Percentiles rank a stretch among this genome's conserved stretches.
Conservation (phyloP, 1,140 invertebrate species). For the Papilio dardanus region DNA sequence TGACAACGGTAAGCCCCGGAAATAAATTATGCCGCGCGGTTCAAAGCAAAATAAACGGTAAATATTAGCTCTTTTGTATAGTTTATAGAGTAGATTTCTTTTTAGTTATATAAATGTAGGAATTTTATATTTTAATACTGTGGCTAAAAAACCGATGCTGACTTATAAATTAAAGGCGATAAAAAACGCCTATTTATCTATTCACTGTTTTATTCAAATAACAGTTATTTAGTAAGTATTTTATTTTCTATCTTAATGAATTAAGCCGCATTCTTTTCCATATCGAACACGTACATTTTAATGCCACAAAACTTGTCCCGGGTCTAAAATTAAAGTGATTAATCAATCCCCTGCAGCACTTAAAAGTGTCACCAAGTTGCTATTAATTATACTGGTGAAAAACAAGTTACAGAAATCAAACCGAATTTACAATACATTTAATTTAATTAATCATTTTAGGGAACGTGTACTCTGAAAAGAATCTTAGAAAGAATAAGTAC, state of each 20-base stretch:
- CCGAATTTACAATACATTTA: not conserved
- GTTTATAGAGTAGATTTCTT: not conserved
- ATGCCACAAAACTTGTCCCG: not conserved
- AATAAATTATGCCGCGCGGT: conserved; percentile 50
- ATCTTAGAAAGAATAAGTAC: too few relatives aligned
- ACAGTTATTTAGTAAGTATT: too few relatives aligned
- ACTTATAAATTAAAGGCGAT: too few relatives aligned
- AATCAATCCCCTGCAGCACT: not conserved
- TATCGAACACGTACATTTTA: too few relatives aligned
- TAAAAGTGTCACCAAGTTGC: conserved; percentile 23
- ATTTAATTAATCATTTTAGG: not conserved
- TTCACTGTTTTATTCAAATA: too few relatives aligned
- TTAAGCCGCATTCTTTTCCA: too few relatives aligned
- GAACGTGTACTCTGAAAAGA: not conserved
- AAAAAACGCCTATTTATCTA: too few relatives aligned
- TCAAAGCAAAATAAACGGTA: conserved; percentile 2
- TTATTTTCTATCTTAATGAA: too few relatives aligned
- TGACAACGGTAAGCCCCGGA: conserved; percentile 45
- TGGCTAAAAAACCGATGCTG: not conserved
- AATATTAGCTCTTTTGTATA: not conserved
- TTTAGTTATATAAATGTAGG: too few relatives aligned
- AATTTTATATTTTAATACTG: too few relatives aligned
- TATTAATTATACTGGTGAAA: conserved; percentile 16
- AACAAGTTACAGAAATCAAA: not conserved
- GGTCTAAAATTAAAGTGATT: conserved; percentile 1